Percentiles rank a stretch among this genome's conserved stretches.
Conservation (phyloP, 2,113 vertebrate genomes). For the Microcebus ravelobensis region DNA sequence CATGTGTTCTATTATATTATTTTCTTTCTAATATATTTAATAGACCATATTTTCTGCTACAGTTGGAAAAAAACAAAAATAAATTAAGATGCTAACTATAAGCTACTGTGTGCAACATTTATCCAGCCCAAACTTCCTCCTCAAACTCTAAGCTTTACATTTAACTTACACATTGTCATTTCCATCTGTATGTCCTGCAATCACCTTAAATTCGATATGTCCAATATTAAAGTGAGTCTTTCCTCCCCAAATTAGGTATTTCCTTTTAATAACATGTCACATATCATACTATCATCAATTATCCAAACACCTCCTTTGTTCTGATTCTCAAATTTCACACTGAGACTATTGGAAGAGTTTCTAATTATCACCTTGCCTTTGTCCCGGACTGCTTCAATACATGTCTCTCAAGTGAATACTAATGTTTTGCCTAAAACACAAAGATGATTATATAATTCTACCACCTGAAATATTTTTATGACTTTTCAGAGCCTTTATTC, state of each 20-base stretch:
- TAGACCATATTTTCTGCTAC: background rate
- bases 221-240: background rate
- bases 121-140: background rate
- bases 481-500: background rate
- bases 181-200: accelerated
- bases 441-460: background rate
- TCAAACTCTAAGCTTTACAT: background rate
- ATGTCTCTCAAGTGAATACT: background rate
- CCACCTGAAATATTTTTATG: background rate
- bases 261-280: background rate
- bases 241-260: background rate
- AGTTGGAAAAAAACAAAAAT: background rate
- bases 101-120: background rate
- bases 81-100: background rate
- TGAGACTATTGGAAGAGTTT: background rate
- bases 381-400: background rate
- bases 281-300: background rate
- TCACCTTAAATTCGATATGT: background rate
- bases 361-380: background rate
- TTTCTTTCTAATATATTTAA: background rate
- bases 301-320: background rate
- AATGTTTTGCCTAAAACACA: background rate
- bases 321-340: background rate
- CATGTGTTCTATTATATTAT: background rate
- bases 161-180: background rate